phyloP scores from a whole-genome alignment of 2,113 vertebrate genomes.

The Mungos mungo region DNA sequence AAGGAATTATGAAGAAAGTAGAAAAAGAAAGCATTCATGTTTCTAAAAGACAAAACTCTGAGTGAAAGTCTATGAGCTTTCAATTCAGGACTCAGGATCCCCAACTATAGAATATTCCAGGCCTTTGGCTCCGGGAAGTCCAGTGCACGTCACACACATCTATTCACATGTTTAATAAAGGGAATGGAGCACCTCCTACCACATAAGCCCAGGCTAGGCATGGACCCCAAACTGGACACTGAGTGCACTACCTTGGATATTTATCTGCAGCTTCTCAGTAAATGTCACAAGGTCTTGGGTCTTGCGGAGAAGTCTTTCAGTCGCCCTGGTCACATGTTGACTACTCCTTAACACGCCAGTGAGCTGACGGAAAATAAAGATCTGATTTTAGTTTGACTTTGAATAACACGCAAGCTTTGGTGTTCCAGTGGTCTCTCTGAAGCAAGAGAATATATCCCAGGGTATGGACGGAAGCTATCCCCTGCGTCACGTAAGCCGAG shows the following conservation, averaged over 20 bases:
- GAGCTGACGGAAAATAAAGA: conserved; percentile 82
- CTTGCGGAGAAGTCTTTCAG: conserved; percentile 82
- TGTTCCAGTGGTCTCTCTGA: background rate
- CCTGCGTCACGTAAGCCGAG: background rate
- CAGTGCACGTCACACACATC: background rate
- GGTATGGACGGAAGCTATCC: background rate
- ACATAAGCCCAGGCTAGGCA: background rate
- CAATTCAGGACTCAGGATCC: background rate
- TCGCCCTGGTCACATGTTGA: conserved; percentile 74
- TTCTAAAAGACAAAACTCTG: background rate
- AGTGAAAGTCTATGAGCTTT: background rate
- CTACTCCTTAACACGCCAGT: conserved; percentile 75
- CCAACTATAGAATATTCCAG: too few species aligned
- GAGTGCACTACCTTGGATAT: conserved; percentile 85
- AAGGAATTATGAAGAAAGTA: background rate
- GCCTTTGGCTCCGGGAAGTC: background rate
- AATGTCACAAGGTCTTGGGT: conserved; percentile 83
- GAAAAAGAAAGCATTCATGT: background rate
- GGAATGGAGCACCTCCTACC: background rate
- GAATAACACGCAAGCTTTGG: background rate
- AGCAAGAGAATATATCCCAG: background rate
- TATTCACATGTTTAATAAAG: background rate
- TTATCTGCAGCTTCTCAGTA: conserved; percentile 82
- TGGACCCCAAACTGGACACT: background rate
- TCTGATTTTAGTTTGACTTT: background rate